Evolutionary conservation across 2,888 invertebrate species (phyloP), one percentile per base, ranked within the genome.

Genomic region (Pristionchus japonicus): DNA sequence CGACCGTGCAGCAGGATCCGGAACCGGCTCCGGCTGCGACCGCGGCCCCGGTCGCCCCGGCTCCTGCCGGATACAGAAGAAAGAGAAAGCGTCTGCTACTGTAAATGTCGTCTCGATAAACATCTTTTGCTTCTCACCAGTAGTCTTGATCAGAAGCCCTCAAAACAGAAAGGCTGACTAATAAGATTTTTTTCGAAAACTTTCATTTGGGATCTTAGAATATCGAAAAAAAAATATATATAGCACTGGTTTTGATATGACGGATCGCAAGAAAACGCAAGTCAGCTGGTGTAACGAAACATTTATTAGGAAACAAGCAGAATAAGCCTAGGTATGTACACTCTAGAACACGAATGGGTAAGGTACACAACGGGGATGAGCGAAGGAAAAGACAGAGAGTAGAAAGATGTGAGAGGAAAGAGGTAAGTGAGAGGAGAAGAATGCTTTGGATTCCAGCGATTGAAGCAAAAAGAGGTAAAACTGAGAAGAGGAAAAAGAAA

Each of bases 1-100:
- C 83, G 43, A 77, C 77, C 77, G 77, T 77, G 23, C 77, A 77
- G 77, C 27, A 23, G 77, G 77, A 40, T 11, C 77, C 77, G 77
- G 20, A 15, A 6, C 34, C 70, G 34, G n/a, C 37, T 1, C 70
- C 70, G 34, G 37, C 70, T 37, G 70, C 37, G n/a, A 31, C 40
- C 4, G 37, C 70, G 7, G 70, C 37, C 15, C 70, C 34, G 34
- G 37, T 37, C 37, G 70, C 70, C 7, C 27, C 43, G 7, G 43
- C 43, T 43, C 43, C 31, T 6, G 31, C 11, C 40, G 47, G 77
- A n/a, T 77, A 77, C 77, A 43, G 77, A 17, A 77, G 37, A 17
- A 77, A 43, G 47, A 3, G 43, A n/a, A 23, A 27, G 40, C 57
- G 17, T 20, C n/a, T 23, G 37, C n/a, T 77, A 43, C 43, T 77